These are phyloP conservation scores for Psilopogon haemacephalus DNA, from an alignment of 2,113 vertebrate genomes.

Conservation along the genomic window DNA sequence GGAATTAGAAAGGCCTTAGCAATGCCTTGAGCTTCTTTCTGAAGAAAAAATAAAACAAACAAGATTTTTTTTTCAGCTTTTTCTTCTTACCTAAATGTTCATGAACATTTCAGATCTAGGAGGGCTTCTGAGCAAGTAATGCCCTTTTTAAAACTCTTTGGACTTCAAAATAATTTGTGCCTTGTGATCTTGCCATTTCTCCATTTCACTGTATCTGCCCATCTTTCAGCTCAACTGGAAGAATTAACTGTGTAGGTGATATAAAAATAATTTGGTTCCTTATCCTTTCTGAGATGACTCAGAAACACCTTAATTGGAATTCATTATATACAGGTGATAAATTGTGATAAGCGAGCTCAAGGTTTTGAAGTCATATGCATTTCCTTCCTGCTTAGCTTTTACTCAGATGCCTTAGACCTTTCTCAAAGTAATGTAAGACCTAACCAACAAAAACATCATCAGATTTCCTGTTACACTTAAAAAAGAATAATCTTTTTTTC, in stretches of 20 bases:
- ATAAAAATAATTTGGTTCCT: conserved; percentile 23
- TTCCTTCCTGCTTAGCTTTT: neutral
- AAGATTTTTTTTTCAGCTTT: neutral
- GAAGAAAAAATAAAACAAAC: neutral
- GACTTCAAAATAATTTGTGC: conserved; percentile 58
- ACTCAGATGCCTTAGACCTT: neutral
- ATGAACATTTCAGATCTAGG: conserved; percentile 28
- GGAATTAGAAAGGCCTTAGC: conserved; percentile 70
- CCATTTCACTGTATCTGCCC: conserved; percentile 6
- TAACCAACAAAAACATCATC: neutral
- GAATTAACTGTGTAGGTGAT: conserved; percentile 18
- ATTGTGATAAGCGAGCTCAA: neutral
- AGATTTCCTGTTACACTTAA: neutral
- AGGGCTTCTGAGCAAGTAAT: conserved; percentile 19
- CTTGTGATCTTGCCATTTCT: conserved; percentile 39
- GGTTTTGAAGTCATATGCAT: neutral
- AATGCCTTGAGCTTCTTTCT: conserved; percentile 60
- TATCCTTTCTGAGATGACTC: conserved; percentile 4
- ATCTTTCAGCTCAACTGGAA: conserved; percentile 38
- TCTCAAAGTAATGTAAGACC: neutral
- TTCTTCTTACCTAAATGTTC: conserved; percentile 27
- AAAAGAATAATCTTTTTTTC: neutral
- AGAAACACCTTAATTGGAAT: neutral
- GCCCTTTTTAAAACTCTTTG: conserved; percentile 50
- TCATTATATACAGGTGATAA: neutral